A percentile compares a stretch with the other conserved stretches of the same genome.
Conservation (phyloP, 2,113 vertebrate species). For the Oostethus manadensis region DNA sequence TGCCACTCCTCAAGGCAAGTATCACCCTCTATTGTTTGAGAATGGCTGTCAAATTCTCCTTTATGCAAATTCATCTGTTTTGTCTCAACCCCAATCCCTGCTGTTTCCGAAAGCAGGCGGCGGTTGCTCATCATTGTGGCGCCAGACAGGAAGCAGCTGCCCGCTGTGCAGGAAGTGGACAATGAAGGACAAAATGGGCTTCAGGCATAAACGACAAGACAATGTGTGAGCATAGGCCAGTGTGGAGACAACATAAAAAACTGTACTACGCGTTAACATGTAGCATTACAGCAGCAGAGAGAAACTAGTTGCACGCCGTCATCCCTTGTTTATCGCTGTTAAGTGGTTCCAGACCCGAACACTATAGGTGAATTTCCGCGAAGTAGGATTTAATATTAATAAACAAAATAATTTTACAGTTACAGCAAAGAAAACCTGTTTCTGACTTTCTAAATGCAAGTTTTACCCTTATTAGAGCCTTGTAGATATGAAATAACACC, state of each 20-base stretch:
- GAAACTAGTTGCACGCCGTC: no score
- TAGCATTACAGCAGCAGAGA: not conserved
- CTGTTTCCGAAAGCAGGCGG: slow-evolving; percentile 9
- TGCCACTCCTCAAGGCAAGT: not conserved
- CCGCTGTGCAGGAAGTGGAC: slow-evolving; percentile 72
- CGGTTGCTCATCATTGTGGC: slow-evolving; percentile 71
- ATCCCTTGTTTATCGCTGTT: no score
- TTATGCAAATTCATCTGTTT: not conserved
- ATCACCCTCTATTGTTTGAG: not conserved
- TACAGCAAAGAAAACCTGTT: no score
- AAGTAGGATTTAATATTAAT: no score
- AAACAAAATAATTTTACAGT: no score
- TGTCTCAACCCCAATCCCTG: not conserved
- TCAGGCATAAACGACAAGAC: slow-evolving; percentile 21
- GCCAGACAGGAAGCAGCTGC: slow-evolving; percentile 77
- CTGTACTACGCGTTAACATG: not conserved
- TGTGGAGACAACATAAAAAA: not conserved
- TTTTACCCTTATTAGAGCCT: no score
- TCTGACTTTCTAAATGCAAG: no score
- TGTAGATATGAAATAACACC: no score
- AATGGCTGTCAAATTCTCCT: not conserved
- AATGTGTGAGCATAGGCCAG: slow-evolving; percentile 8
- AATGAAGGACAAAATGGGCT: slow-evolving; percentile 45
- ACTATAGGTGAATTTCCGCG: no score
- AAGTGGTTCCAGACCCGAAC: no score